phyloP scores from a whole-genome alignment of 2,888 invertebrate genomes.

The Pandemis cinnamomeana region DNA sequence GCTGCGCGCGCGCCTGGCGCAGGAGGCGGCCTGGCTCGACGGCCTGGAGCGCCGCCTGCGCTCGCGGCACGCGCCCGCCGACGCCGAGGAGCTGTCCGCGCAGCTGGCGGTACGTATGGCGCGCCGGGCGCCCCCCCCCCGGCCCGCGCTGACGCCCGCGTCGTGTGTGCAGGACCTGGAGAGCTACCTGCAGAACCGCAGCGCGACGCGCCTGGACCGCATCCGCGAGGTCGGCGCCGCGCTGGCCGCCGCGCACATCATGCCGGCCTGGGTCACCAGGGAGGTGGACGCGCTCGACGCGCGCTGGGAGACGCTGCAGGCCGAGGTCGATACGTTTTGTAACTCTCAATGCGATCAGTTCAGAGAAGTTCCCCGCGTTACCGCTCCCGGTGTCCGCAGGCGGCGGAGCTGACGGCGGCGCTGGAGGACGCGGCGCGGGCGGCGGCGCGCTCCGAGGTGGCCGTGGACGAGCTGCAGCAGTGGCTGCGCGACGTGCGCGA shows the following conservation, averaged over 20 bases:
- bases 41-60: slow-evolving; percentile 90
- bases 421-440: slow-evolving; percentile 87
- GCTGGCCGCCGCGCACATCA: slow-evolving; percentile 90
- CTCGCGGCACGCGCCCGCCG: slow-evolving; percentile 87
- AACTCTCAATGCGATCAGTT: too few species aligned
- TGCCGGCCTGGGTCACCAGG: slow-evolving; percentile 87
- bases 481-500: slow-evolving; percentile 87
- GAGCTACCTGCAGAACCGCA: slow-evolving; percentile 90
- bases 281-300: slow-evolving; percentile 87
- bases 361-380: too few species aligned
- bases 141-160: slow-evolving; percentile 90
- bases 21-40: slow-evolving; percentile 91
- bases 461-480: slow-evolving; percentile 88
- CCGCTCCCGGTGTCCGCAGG: slow-evolving; percentile 42
- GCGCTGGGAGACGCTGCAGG: slow-evolving; percentile 88
- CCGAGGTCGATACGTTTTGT: slow-evolving; percentile 80
- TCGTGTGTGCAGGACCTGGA: slow-evolving; percentile 89
- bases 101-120: slow-evolving; percentile 86
- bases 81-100: slow-evolving; percentile 96
- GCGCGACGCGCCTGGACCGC: slow-evolving; percentile 88
- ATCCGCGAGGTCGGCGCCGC: slow-evolving; percentile 90
- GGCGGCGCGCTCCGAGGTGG: slow-evolving; percentile 90
- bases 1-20: slow-evolving; percentile 90
- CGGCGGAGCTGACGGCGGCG: slow-evolving; percentile 48
- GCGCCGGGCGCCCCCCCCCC: slow-evolving; percentile 88